Evolutionary conservation across 2,797 vertebrate genomes (phyloP).

Genomic region (Poecilia picta): DNA sequence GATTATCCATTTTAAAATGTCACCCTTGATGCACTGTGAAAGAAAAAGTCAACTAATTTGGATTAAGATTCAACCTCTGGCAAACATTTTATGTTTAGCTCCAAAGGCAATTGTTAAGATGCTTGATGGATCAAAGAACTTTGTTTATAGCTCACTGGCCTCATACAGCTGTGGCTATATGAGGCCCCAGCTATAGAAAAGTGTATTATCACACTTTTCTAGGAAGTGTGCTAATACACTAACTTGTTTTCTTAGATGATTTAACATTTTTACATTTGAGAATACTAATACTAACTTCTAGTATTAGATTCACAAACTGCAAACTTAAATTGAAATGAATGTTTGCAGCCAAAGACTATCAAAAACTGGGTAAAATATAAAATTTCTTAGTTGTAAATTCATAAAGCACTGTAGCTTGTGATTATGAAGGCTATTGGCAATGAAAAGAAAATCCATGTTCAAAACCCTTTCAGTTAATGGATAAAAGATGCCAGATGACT

Average conservation of each 20-base stretch:
- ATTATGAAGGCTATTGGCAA: not conserved
- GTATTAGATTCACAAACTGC: not conserved
- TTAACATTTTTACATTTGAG: no score
- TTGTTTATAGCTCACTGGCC: not conserved
- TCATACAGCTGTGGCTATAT: not conserved
- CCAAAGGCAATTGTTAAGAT: not conserved
- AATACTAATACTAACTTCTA: not conserved
- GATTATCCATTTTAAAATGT: slow-evolving; percentile 3
- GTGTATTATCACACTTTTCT: no score
- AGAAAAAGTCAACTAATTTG: not conserved
- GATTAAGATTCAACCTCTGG: slow-evolving; percentile 5
- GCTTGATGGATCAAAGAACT: not conserved
- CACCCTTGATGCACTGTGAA: not conserved
- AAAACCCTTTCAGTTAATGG: not conserved
- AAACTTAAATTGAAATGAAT: not conserved
- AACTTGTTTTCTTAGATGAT: no score
- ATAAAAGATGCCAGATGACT: not conserved
- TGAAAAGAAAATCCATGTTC: not conserved
- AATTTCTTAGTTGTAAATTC: not conserved
- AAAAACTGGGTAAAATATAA: not conserved
- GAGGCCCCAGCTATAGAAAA: no score
- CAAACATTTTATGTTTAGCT: not conserved
- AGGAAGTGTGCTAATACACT: no score
- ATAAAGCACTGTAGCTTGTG: not conserved
- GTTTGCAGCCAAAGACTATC: not conserved